Evolutionary conservation across 2,113 vertebrate species (phyloP).

Genomic region (Leptobrachium ailaonicum): DNA sequence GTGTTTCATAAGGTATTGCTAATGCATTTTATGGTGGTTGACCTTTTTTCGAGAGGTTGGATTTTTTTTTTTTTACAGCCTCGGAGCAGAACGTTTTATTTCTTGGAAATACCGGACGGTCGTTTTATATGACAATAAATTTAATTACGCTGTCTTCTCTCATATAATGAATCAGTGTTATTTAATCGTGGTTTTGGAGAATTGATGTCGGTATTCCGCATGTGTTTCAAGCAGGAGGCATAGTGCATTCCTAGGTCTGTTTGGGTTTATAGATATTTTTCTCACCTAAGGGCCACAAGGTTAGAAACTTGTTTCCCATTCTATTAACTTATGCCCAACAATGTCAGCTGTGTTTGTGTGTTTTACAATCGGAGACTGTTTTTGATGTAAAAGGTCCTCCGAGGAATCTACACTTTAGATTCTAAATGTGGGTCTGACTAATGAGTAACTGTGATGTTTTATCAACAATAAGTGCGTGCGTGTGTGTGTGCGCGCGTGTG

Average conservation of each 20-base stretch:
- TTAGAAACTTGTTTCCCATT: slow-evolving; percentile 75
- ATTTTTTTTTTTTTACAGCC: background rate
- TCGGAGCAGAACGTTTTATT: background rate
- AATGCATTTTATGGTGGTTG: background rate
- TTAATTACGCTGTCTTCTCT: background rate
- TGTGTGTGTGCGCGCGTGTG: too few relatives aligned
- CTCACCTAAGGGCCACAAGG: slow-evolving; percentile 74
- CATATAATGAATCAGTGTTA: background rate
- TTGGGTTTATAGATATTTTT: slow-evolving; percentile 77
- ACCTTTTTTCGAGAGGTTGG: background rate
- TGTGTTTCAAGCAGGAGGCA: slow-evolving; percentile 65
- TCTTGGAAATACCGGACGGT: background rate
- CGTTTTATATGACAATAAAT: background rate
- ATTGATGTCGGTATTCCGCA: background rate
- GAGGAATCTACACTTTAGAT: slow-evolving; percentile 59
- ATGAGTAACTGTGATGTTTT: background rate
- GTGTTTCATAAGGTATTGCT: background rate
- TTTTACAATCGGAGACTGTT: slow-evolving; percentile 66
- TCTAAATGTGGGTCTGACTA: slow-evolving; percentile 11
- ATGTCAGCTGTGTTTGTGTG: slow-evolving; percentile 66
- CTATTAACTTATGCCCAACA: slow-evolving; percentile 72
- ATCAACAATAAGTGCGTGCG: background rate
- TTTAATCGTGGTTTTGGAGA: background rate
- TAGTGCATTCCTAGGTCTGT: slow-evolving; percentile 69
- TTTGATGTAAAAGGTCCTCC: slow-evolving; percentile 72